phyloP scores from a whole-genome alignment of 2,888 invertebrate species.

The Carpatolechia fugitivella region DNA sequence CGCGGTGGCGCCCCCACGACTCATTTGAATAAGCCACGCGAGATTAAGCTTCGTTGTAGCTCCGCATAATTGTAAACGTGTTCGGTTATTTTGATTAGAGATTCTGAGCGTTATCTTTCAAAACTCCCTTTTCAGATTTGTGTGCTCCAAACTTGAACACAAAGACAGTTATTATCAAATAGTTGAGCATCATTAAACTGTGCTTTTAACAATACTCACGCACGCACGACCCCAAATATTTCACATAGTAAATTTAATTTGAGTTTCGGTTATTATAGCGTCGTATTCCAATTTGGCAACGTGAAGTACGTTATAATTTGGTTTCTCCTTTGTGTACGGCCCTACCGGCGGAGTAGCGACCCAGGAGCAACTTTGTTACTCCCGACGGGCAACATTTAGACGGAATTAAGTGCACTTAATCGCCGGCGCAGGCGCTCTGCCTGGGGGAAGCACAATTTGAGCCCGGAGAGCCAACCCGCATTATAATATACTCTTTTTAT shows the following conservation, averaged over 20 bases:
- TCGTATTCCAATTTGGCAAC: conserved; percentile 14
- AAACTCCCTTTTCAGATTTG: not conserved
- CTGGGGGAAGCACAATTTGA: conserved; percentile 54
- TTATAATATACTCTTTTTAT: conserved; percentile 54
- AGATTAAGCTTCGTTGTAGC: conserved; percentile 30
- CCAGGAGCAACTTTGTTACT: conserved; percentile 42
- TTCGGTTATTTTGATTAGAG: conserved; percentile 15
- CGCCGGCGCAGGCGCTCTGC: conserved; percentile 59
- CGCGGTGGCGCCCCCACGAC: conserved; percentile 28
- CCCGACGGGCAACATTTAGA: conserved; percentile 66
- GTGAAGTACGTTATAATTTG: conserved; percentile 12
- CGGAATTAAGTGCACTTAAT: conserved; percentile 73
- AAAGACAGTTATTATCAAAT: not conserved
- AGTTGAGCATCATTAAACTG: not conserved
- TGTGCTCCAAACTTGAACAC: not conserved
- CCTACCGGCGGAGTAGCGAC: conserved; percentile 23
- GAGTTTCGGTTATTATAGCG: conserved; percentile 14
- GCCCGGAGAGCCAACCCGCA: conserved; percentile 35
- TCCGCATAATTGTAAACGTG: conserved; percentile 18
- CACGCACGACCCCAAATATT: conserved; percentile 5
- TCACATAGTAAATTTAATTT: not conserved
- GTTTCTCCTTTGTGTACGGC: conserved; percentile 18
- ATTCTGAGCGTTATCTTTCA: not conserved
- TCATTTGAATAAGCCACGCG: conserved; percentile 38
- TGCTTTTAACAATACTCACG: not conserved